Evolutionary conservation across 2,113 vertebrate genomes (phyloP), one percentile per base, ranked within the genome.

Genomic region (Octodon degus): DNA sequence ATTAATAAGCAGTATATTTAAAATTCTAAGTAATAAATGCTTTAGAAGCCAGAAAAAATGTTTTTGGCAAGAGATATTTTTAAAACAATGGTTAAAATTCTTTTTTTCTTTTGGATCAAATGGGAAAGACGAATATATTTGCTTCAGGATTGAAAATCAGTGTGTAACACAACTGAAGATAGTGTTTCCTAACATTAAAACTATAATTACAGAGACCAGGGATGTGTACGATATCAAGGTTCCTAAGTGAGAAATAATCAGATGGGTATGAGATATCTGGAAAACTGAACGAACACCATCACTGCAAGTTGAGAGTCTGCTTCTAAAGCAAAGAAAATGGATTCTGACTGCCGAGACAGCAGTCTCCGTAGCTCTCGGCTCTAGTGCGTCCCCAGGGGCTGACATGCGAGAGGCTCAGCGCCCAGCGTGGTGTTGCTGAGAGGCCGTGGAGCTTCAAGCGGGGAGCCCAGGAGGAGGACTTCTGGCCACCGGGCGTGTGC

Each of bases 111-210:
- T 94, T 96, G 94, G 93, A 83, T 97, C 70, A 97, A 96, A 70
- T 97, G 97, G 58, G 97, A 97, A 88, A 96, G 90, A 98, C 68
- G 43, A 89, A 63, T 86, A 30, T 89, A 70, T 95, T 98, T 98
- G 88, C 93, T 96, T 83, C 81, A 87, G 30, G 94, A 96, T 1
- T 98, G 88, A 97, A 97, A 96, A 97, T 97, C 97, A 96, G 87
- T 97, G 92, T 43, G 24, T 74, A 95, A 97, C 88, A 97, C 98
- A 97, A 97, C 85, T 55, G 7, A 97, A 89, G 37, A 95, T 91
- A 97, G 97, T 58, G 20, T 53, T 97, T 50, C 30, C 67, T 53
- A 90, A 84, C 22, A 90, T 85, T 87, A 47, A 81, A 97, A 96
- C 91, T 88, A 89, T 70, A 60, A 95, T 84, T 53, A 86, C 97